Evolutionary conservation across 1,140 invertebrate genomes (phyloP).

Genomic region (Laodelphax striatellus): DNA sequence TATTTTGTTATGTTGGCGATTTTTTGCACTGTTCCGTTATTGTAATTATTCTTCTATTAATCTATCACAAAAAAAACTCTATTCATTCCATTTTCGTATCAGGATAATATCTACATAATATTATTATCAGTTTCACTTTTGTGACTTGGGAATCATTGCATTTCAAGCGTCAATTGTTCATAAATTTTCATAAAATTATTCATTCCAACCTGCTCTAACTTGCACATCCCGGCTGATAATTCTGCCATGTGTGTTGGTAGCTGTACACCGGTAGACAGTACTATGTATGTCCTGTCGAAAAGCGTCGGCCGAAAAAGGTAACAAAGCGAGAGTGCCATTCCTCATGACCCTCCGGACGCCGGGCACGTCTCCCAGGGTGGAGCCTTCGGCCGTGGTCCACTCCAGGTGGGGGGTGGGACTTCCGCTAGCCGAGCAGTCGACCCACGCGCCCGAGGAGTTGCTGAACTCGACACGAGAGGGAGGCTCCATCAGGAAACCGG

Average conservation of each 20-base stretch:
- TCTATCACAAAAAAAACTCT: no score
- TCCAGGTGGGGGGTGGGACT: slow-evolving; percentile 59
- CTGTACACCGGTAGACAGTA: slow-evolving; percentile 63
- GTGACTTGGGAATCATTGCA: no score
- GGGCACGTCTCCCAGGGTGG: slow-evolving; percentile 51
- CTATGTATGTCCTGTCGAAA: slow-evolving; percentile 65
- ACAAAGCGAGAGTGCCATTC: slow-evolving; percentile 63
- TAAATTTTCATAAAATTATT: no score
- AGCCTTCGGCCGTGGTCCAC: slow-evolving; percentile 63
- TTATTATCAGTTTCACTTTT: no score
- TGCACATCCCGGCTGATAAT: slow-evolving; percentile 70
- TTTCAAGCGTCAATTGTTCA: no score
- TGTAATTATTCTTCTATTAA: no score
- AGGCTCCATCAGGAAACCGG: slow-evolving; percentile 62
- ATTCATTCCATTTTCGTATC: no score
- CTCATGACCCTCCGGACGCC: slow-evolving; percentile 49
- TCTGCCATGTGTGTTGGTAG: slow-evolving; percentile 59
- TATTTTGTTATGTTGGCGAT: no score
- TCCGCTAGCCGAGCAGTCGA: slow-evolving; percentile 64
- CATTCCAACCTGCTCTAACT: slow-evolving; percentile 61
- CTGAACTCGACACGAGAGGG: slow-evolving; percentile 60
- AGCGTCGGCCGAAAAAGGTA: slow-evolving; percentile 57
- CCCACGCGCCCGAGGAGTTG: slow-evolving; percentile 60
- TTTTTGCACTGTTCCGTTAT: no score
- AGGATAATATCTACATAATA: no score